phyloP scores from a whole-genome alignment of 1,140 invertebrate species.

The Drosophila setifemur region DNA sequence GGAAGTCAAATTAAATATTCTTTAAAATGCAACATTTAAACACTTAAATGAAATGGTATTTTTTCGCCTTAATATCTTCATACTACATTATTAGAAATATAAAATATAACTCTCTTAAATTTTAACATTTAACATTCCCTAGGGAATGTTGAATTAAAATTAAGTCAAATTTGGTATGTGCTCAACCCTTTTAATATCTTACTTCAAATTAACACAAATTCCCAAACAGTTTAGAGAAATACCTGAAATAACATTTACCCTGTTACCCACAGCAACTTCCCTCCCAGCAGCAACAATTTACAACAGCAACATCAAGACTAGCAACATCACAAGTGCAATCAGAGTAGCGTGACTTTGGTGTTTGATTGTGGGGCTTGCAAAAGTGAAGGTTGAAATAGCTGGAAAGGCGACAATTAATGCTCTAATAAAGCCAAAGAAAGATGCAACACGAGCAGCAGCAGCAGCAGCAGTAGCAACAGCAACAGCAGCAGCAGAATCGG shows the following conservation, averaged over 20 bases:
- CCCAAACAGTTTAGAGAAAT: constrained; percentile 9
- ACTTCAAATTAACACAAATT: constrained; percentile 42
- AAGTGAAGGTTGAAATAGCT: constrained; percentile 78
- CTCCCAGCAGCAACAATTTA: constrained; percentile 5
- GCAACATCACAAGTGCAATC: constrained; percentile 50
- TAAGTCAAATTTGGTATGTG: too few species aligned
- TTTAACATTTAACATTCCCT: too few species aligned
- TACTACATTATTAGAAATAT: too few species aligned
- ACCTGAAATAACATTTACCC: constrained; percentile 28
- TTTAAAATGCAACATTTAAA: too few species aligned
- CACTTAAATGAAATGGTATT: too few species aligned
- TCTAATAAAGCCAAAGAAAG: constrained; percentile 79
- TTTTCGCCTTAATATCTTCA: too few species aligned
- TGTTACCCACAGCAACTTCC: constrained; percentile 19
- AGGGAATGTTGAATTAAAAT: too few species aligned
- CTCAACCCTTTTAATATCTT: constrained; percentile 31
- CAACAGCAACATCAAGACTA: constrained; percentile 22
- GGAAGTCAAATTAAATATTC: too few species aligned
- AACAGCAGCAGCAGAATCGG: constrained; percentile 4
- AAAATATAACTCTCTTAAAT: too few species aligned
- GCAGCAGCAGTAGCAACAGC: not conserved
- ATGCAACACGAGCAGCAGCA: constrained; percentile 20
- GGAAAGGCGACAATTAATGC: constrained; percentile 74
- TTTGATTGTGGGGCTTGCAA: constrained; percentile 56
- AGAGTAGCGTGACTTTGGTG: constrained; percentile 69